A percentile compares a stretch with the other conserved stretches of the same genome.
Evolutionary conservation across 2,113 vertebrate genomes (phyloP).

Genomic region (Hippoglossus stenolepis): DNA sequence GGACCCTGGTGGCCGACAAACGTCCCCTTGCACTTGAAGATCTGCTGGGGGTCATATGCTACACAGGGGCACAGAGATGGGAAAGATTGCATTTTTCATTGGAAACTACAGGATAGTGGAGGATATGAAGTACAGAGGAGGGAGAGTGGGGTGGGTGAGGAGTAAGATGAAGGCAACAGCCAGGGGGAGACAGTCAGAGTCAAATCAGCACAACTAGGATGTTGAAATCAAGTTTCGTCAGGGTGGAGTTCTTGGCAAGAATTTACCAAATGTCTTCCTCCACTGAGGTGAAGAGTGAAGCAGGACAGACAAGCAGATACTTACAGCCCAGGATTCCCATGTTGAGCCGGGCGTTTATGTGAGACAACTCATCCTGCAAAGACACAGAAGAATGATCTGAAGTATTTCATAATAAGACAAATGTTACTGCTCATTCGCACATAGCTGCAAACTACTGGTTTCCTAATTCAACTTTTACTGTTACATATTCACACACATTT

Average conservation of each 20-base stretch:
- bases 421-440: too few species aligned
- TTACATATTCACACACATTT: not conserved
- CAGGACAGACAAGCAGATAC: conserved; percentile 64
- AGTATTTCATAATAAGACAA: not conserved
- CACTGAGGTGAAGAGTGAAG: not conserved
- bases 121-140: not conserved
- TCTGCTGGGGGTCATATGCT: conserved; percentile 99
- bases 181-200: conserved; percentile 6
- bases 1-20: conserved; percentile 99
- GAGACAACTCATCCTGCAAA: conserved; percentile 93
- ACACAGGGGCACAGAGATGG: conserved; percentile 29
- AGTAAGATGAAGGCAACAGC: not conserved
- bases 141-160: not conserved
- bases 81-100: conserved; percentile 4
- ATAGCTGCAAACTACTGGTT: too few species aligned
- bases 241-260: not conserved
- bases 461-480: not conserved
- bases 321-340: conserved; percentile 99
- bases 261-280: not conserved
- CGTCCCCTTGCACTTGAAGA: conserved; percentile 99
- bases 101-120: not conserved
- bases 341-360: conserved; percentile 98
- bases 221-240: not conserved
- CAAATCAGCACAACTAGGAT: not conserved
- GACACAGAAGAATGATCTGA: conserved; percentile 2